phyloP scores from a whole-genome alignment of 2,113 vertebrate species.

The Zingel zingel region DNA sequence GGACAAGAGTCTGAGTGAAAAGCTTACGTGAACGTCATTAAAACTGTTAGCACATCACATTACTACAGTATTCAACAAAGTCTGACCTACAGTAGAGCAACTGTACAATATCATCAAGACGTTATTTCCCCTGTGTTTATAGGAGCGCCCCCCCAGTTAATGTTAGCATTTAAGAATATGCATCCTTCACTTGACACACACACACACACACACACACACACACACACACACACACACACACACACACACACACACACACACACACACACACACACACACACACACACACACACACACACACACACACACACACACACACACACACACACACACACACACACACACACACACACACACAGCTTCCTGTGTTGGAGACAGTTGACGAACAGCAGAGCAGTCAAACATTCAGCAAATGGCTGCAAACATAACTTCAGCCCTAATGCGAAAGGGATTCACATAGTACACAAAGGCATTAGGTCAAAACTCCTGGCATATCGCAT shows the following conservation, averaged over 20 bases:
- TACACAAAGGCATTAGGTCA: not conserved
- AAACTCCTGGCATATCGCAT: not conserved
- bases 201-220: not conserved
- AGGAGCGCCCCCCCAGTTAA: slow-evolving; percentile 28
- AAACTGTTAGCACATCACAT: not conserved
- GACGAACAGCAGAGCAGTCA: slow-evolving; percentile 33
- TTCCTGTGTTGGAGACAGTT: slow-evolving; percentile 40
- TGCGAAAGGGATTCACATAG: not conserved
- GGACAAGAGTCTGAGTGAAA: not conserved
- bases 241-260: slow-evolving; percentile 1
- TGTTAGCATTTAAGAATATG: slow-evolving; percentile 7
- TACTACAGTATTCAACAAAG: not conserved
- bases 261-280: slow-evolving; percentile 5
- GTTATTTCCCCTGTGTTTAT: slow-evolving; percentile 44
- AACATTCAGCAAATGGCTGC: slow-evolving; percentile 16
- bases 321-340: not conserved
- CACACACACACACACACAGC: slow-evolving; percentile 4
- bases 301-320: not conserved
- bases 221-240: not conserved
- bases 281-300: not conserved
- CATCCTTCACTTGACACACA: slow-evolving; percentile 17
- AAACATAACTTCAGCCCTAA: slow-evolving; percentile 1
- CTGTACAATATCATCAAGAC: not conserved
- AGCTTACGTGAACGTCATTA: not conserved
- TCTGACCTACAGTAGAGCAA: slow-evolving; percentile 16